Evolutionary conservation across 2,797 vertebrate genomes (phyloP), one percentile per base, ranked within the genome.

Genomic region (Dallia pectoralis): DNA sequence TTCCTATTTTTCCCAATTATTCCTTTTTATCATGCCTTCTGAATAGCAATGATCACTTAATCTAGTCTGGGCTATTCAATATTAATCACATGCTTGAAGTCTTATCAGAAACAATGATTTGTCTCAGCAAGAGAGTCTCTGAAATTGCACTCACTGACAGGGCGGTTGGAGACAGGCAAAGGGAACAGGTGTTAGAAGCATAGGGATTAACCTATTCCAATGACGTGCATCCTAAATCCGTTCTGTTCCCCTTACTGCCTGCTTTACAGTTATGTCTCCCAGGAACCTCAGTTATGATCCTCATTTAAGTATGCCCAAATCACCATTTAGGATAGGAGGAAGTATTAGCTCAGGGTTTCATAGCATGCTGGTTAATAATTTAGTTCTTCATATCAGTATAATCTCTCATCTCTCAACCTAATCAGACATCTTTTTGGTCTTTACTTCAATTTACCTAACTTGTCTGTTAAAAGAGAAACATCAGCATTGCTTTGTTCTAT

Each of bases 331-430:
- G 77, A 74, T 78, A 75, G 74, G 74, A 74, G 69, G 49, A 44
- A 40, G 65, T 15, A 44, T 78, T 56, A 81, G 67, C 0, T 47
- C 4, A 8, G n/a, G 19, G 64, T 80, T 86, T 77, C 69, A 81
- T n/a, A 59, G 70, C 67, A 73, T 87, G 75, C 82, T 83, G 84
- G 85, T 85, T 86, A 70, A 79, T 79, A 76, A 85, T 86, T 87
- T 85, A 85, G 72, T 82, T 74, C 47, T 36, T 67, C 67, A 76
- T 74, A 70, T 76, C 73, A 82, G 29, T 53, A 27, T 16, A 14
- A 49, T 49, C 48, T 49, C 48, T 49, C 16, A 14, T 49, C 48
- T 49, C 16, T 49, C 18, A 49, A 49, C 48, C 6, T 5, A 14
- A 15, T 49, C 47, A 15, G 48, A 49, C 47, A 15, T 14, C 47